Evolutionary conservation across 2,888 invertebrate species (phyloP).

Genomic region (Drosophila borealis): DNA sequence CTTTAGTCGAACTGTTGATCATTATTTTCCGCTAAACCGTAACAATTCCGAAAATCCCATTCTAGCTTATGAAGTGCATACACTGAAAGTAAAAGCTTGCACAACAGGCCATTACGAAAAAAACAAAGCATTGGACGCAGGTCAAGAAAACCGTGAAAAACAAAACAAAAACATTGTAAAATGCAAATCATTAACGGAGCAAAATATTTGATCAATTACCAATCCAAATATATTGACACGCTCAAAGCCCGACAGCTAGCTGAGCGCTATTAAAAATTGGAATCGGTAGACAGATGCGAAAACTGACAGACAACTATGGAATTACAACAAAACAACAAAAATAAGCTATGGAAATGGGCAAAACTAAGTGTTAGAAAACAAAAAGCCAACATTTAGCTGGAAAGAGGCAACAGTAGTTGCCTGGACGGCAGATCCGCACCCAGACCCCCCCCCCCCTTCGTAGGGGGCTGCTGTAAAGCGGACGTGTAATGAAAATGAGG

Average conservation of each 20-base stretch:
- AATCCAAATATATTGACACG: constrained; percentile 55
- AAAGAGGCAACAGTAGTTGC: constrained; percentile 62
- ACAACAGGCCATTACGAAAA: constrained; percentile 18
- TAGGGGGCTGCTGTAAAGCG: constrained; percentile 47
- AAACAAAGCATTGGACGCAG: constrained; percentile 18
- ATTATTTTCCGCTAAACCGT: constrained; percentile 12
- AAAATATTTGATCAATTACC: constrained; percentile 69
- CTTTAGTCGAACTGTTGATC: constrained; percentile 1
- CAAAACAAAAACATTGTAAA: constrained; percentile 15
- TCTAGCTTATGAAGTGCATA: constrained; percentile 41
- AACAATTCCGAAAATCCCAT: constrained; percentile 11
- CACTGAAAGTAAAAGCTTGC: constrained; percentile 69
- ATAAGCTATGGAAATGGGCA: constrained; percentile 6
- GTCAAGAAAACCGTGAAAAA: constrained; percentile 46
- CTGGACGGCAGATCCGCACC: background rate
- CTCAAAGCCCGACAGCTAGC: constrained; percentile 58
- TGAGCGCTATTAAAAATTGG: constrained; percentile 62
- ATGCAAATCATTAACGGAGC: constrained; percentile 40
- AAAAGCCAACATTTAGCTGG: constrained; percentile 41
- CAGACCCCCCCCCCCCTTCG: background rate
- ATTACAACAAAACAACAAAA: constrained; percentile 55
- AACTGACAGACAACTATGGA: constrained; percentile 73
- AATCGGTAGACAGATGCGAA: constrained; percentile 74
- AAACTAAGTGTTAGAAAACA: constrained; percentile 57
- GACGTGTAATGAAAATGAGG: constrained; percentile 70